Evolutionary conservation across 2,797 vertebrate species (phyloP).

Genomic region (Sebastes iracundus): DNA sequence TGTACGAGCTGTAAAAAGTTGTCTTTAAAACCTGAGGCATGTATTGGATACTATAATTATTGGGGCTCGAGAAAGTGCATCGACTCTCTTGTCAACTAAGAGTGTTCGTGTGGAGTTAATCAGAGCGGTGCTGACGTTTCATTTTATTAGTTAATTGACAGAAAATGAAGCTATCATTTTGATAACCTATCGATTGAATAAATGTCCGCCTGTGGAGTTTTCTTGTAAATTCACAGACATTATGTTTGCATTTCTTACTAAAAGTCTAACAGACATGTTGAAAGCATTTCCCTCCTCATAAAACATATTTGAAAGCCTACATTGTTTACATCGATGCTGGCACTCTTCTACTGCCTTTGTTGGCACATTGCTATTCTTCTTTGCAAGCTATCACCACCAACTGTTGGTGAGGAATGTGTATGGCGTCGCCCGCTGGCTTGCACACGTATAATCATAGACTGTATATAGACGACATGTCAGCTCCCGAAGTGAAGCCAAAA

Average conservation of each 20-base stretch:
- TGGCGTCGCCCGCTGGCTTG: rapidly evolving
- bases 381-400: too few species aligned
- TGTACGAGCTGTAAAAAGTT: constrained; percentile 24
- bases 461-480: too few species aligned
- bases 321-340: too few species aligned
- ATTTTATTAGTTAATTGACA: background rate
- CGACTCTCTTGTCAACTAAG: background rate
- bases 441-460: too few species aligned
- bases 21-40: constrained; percentile 7
- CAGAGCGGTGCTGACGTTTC: background rate
- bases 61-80: background rate
- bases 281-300: background rate
- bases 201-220: background rate
- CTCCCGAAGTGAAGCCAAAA: too few species aligned
- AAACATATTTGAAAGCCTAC: background rate
- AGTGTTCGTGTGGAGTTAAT: background rate
- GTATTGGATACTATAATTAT: constrained; percentile 18
- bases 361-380: too few species aligned
- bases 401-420: too few species aligned
- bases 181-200: background rate
- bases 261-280: background rate
- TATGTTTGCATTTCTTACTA: background rate
- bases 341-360: too few species aligned
- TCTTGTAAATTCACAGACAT: background rate
- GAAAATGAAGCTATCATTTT: background rate